Evolutionary conservation across 2,797 vertebrate species (phyloP).

Genomic region (Chaenodraco wilsoni): DNA sequence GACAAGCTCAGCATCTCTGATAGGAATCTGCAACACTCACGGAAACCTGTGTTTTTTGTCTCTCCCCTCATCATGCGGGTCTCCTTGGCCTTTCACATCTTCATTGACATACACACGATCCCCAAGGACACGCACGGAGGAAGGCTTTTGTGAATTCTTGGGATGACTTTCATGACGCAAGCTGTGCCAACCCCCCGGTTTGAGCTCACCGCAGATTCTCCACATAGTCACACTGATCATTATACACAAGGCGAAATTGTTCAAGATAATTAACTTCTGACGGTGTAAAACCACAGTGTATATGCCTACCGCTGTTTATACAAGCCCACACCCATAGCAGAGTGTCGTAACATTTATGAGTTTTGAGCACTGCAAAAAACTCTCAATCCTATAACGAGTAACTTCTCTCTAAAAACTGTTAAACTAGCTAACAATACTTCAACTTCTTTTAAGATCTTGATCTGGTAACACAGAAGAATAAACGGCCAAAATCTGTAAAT

Average conservation of each 20-base stretch:
- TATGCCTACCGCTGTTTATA: slow-evolving; percentile 43
- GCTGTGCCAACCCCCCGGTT: slow-evolving; percentile 23
- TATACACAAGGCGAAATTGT: slow-evolving; percentile 23
- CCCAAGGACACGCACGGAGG: slow-evolving; percentile 55
- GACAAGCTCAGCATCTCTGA: slow-evolving; percentile 68
- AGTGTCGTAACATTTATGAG: slow-evolving; percentile 16
- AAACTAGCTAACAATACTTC: background rate
- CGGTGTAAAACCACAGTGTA: slow-evolving; percentile 53
- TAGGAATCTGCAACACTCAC: slow-evolving; percentile 70
- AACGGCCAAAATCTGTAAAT: too few species aligned
- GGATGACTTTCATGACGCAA: slow-evolving; percentile 26
- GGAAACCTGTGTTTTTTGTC: slow-evolving; percentile 47
- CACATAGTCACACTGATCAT: slow-evolving; percentile 19
- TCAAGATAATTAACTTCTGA: slow-evolving; percentile 45
- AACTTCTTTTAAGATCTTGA: background rate
- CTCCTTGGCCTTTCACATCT: slow-evolving; percentile 46
- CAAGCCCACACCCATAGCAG: slow-evolving; percentile 33
- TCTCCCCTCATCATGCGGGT: slow-evolving; percentile 44
- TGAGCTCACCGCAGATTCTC: slow-evolving; percentile 25
- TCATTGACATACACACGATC: slow-evolving; percentile 22
- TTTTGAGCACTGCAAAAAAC: slow-evolving; percentile 7
- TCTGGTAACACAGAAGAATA: background rate
- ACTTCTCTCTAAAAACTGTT: background rate
- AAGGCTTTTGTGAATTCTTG: slow-evolving; percentile 16
- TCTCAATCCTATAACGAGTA: too few species aligned